Conservation (phyloP, 2,888 invertebrate genomes). For the Lithophane ornitopus region DNA sequence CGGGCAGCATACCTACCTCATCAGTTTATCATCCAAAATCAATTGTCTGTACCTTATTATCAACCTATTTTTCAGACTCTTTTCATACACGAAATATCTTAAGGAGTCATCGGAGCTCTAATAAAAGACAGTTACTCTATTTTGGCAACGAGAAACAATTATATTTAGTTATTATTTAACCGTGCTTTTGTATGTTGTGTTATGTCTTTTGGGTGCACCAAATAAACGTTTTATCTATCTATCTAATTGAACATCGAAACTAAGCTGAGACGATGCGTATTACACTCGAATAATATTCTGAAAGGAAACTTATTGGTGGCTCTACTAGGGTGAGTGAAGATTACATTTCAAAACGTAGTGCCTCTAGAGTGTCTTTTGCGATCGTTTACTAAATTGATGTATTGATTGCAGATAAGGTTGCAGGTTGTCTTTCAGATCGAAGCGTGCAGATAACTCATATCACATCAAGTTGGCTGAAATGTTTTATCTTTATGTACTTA, state of each 20-base stretch:
- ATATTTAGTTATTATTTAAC: no score
- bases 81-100: no score
- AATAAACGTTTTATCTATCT: no score
- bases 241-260: not conserved
- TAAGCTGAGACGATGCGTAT: not conserved
- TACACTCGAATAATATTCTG: not conserved
- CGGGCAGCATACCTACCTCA: no score
- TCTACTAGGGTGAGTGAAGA: conserved; percentile 14
- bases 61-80: not conserved
- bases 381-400: conserved; percentile 28
- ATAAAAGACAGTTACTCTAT: not conserved
- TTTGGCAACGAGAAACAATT: not conserved
- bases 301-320: conserved; percentile 10
- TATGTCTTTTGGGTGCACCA: no score
- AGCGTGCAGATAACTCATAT: conserved; percentile 37
- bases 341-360: conserved; percentile 3
- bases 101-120: no score
- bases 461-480: conserved; percentile 19
- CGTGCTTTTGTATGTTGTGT: no score
- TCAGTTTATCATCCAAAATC: not conserved
- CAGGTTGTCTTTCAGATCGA: conserved; percentile 35
- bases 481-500: conserved; percentile 21
- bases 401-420: conserved; percentile 50
- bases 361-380: conserved; percentile 8
- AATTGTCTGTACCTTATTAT: not conserved